Percentiles rank a stretch among this genome's conserved stretches.
These are phyloP conservation scores for Styela plicata DNA, from an alignment of 23 tunicate genomes.

Conservation along the genomic window DNA sequence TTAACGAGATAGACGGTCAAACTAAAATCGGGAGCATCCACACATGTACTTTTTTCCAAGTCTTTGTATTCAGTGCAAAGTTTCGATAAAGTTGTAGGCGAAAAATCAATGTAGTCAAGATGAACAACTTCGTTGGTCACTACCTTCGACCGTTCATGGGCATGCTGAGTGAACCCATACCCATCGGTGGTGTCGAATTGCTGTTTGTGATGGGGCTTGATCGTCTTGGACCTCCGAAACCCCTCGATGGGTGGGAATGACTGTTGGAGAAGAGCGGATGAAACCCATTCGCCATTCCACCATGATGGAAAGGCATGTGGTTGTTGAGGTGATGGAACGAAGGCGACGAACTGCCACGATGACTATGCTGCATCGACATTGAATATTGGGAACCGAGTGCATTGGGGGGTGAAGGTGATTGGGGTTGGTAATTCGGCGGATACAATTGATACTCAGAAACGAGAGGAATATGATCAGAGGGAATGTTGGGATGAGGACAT, in stretches of 20 bases:
- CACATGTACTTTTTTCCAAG: no score
- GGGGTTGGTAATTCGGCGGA: conserved; percentile 56
- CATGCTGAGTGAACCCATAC: conserved; percentile 13
- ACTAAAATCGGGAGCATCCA: no score
- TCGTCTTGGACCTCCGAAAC: conserved; percentile 23
- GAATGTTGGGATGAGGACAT: conserved; percentile 97
- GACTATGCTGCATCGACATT: conserved; percentile 3
- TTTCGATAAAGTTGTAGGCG: neutral
- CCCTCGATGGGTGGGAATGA: conserved; percentile 10
- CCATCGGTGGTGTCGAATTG: conserved; percentile 5
- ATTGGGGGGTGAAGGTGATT: conserved; percentile 13
- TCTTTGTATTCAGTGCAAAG: neutral
- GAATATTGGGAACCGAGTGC: neutral
- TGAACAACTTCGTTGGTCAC: neutral
- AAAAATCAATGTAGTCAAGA: neutral
- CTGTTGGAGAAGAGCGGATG: neutral
- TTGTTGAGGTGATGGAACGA: conserved; percentile 21
- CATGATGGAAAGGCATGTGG: conserved; percentile 21
- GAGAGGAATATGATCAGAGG: conserved; percentile 91
- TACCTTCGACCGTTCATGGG: conserved; percentile 9
- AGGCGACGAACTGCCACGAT: conserved; percentile 20
- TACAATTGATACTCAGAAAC: conserved; percentile 91
- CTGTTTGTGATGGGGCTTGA: conserved; percentile 10
- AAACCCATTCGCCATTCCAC: conserved; percentile 17
- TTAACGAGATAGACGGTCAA: no score